These are phyloP conservation scores for Camelus bactrianus DNA, from an alignment of 2,113 vertebrate species.

Conservation along the genomic window DNA sequence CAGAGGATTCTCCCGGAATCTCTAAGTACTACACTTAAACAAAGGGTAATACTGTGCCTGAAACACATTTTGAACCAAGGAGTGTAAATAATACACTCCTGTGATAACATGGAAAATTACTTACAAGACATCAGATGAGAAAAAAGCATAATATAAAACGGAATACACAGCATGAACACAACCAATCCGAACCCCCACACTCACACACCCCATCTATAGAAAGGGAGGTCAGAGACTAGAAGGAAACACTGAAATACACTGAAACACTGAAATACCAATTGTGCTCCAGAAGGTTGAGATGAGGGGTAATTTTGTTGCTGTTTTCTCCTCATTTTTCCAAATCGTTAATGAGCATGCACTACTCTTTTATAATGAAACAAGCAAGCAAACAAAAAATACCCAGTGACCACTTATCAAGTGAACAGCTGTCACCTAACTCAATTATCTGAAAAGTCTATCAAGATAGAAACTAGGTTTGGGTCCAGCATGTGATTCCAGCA, in stretches of 20 bases:
- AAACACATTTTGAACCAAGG: neutral
- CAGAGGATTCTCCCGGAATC: neutral
- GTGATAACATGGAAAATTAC: neutral
- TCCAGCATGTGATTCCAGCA: neutral
- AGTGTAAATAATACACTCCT: neutral
- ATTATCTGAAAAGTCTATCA: conserved; percentile 25
- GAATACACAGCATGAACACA: neutral
- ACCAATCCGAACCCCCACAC: neutral
- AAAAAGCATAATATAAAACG: neutral
- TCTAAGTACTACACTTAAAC: neutral
- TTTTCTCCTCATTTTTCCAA: neutral
- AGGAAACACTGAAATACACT: neutral
- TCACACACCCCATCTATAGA: neutral
- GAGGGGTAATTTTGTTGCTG: neutral
- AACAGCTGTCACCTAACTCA: neutral
- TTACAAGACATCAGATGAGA: neutral
- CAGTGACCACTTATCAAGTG: neutral
- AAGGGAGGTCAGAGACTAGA: neutral
- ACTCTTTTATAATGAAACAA: neutral
- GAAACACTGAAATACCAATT: neutral
- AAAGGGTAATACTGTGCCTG: neutral
- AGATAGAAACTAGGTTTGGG: conserved; percentile 18
- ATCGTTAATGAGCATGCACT: neutral
- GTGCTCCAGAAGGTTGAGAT: neutral
- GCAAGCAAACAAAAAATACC: neutral